These are phyloP conservation scores for Semnopithecus entellus DNA, from an alignment of 2,113 vertebrate genomes.

Conservation along the genomic window DNA sequence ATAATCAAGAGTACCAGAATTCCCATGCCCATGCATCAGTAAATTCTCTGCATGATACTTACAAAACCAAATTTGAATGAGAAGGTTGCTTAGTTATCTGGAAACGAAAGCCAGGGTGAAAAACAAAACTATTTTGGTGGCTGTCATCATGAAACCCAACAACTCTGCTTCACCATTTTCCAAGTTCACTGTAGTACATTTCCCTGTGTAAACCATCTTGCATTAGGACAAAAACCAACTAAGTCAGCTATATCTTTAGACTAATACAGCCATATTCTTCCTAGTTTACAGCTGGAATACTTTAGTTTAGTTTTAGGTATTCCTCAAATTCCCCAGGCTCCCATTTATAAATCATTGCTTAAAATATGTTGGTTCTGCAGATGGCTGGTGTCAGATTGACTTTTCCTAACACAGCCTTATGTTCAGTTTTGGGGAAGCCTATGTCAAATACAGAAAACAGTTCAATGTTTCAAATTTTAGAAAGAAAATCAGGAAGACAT, in stretches of 20 bases:
- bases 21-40: not conserved
- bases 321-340: not conserved
- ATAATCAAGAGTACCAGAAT: not conserved
- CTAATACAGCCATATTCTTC: not conserved
- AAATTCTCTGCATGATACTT: not conserved
- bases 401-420: not conserved
- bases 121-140: not conserved
- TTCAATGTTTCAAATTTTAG: not conserved
- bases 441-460: not conserved
- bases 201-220: not conserved
- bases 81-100: not conserved
- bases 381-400: not conserved
- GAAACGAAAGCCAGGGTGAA: not conserved
- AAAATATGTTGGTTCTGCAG: not conserved
- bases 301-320: not conserved
- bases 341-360: not conserved
- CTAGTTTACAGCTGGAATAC: not conserved
- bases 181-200: not conserved
- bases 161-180: not conserved
- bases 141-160: not conserved
- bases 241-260: not conserved
- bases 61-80: slow-evolving; percentile 1
- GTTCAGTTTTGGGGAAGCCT: not conserved
- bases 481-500: slow-evolving; percentile 10
- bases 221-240: not conserved